Evolutionary conservation across 35 echinoderm and acorn worm species (phyloP), one percentile per base, ranked within the genome.

Genomic region (Strongylocentrotus purpuratus): DNA sequence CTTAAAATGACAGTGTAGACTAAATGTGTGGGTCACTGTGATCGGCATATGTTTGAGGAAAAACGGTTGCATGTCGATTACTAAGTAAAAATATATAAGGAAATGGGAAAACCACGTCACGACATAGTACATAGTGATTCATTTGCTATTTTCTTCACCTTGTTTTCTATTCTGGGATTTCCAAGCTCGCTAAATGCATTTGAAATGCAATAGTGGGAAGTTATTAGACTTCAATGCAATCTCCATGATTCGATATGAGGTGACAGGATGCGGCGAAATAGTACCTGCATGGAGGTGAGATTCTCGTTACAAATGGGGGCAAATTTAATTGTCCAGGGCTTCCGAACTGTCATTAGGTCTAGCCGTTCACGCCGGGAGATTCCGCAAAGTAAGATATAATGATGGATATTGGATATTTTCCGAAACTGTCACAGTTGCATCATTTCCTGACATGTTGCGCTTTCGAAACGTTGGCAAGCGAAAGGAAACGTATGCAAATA

Each of bases 161-260:
- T 78, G 65, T 78, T 78, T 78, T 71, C 61, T 78, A 78, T 28
- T 78, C 28, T 78, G 22, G 25, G 7, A 8, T 78, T 28, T 78
- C 65, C 20, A 7, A 22, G 25, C 22, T n/a, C 22, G 20, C 65
- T 78, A 78, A 78, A 78, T 78, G 65, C 65, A 78, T 78, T 78
- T 78, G 65, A 78, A 78, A 78, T 78, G 65, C 65, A 78, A 78
- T 78, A 78, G 65, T 22, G 25, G 65, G 65, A 78, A 78, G 65
- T 78, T 78, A 78, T 78, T 78, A 78, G 65, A 78, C 65, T 78
- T 78, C 65, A 78, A 78, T 78, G 65, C 65, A 78, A 78, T 78
- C 65, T 78, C 20, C 20, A 22, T n/a, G 22, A 78, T 78, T 78
- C 65, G 28, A 78, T 78, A 78, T 15, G 65, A 22, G 65, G 65